phyloP scores from a whole-genome alignment of 1,140 invertebrate genomes.

The Ceratina calcarata region DNA sequence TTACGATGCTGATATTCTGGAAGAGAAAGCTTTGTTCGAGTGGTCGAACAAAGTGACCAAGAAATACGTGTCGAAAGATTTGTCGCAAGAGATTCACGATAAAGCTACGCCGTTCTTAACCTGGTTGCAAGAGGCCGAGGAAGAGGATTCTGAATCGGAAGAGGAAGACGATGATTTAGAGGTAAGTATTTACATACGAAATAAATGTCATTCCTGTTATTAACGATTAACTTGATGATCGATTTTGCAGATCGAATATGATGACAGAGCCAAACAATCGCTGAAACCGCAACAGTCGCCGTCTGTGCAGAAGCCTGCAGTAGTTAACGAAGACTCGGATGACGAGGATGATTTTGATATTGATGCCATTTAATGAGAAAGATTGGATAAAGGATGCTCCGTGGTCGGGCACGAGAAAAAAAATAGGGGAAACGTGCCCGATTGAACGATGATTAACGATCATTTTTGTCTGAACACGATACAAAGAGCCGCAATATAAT shows the following conservation, averaged over 20 bases:
- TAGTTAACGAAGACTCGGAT: conserved; percentile 82
- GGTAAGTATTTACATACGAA: conserved; percentile 50
- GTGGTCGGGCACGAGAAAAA: conserved; percentile 18
- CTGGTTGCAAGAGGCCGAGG: conserved; percentile 98
- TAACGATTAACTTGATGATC: background rate
- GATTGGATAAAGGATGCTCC: conserved; percentile 39
- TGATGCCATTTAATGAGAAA: conserved; percentile 90
- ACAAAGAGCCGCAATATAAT: conserved; percentile 62
- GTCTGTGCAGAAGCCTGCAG: conserved; percentile 77
- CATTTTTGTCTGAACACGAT: conserved; percentile 45
- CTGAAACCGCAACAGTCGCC: conserved; percentile 83
- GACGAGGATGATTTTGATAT: conserved; percentile 93
- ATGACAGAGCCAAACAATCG: conserved; percentile 90
- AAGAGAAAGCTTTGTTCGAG: conserved; percentile 95
- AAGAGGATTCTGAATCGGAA: conserved; percentile 89
- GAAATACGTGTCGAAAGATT: conserved; percentile 95
- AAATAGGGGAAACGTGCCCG: conserved; percentile 39
- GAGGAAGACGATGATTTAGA: conserved; percentile 87
- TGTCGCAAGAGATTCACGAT: conserved; percentile 95
- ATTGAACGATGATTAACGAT: conserved; percentile 49
- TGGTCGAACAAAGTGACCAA: conserved; percentile 96
- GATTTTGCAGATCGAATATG: conserved; percentile 88
- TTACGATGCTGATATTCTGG: conserved; percentile 97
- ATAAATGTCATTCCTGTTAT: too few species aligned
- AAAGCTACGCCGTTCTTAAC: conserved; percentile 96